Evolutionary conservation across 2,888 invertebrate species (phyloP), one percentile per base, ranked within the genome.

Genomic region (Aporophyla nigra): DNA sequence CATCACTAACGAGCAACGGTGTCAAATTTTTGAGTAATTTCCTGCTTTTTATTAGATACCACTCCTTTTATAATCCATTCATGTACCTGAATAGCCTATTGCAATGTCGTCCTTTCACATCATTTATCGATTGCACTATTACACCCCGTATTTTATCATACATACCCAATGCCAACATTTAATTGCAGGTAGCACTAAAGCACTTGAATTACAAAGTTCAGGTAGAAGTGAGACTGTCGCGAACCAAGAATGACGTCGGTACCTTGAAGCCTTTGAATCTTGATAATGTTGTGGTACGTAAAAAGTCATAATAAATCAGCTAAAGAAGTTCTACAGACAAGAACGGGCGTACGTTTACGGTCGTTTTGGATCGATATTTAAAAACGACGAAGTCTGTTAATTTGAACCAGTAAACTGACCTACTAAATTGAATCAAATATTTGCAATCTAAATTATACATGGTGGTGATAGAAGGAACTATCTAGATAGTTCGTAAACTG

Each of bases 201-300:
- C 94, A 97, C 88, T 92, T 97, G 85, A 94, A 97, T 90, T 94
- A 94, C 71, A 92, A 96, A 87, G 96, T 97, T 9, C 97, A 97
- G 89, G 90, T 96, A 72, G 97, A 96, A 86, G 97, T 97, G 0
- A 95, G 94, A 83, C 92, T 95, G 24, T 97, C 97, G 16, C 91
- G 96, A 56, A 90, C 91, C 24, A 93, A 91, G 80, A 91, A 90
- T 76, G 94, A 94, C 75, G 92, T 93, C n/a, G 93, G 92, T 58
- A 88, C 82, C 59, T 87, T 92, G 51, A 89, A 93, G 63, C 89
- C 94, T 2, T 86, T 97, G 63, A 90, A 83, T 71, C 86, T 93
- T 62, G 87, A 87, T 54, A 93, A 94, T 76, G 91, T 96, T 78
- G 90, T 93, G 91, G 96, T 96, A 88, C 71, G 91, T 67, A 54